Evolutionary conservation across 2,797 vertebrate genomes (phyloP).

Genomic region (Gephyroberyx darwinii): DNA sequence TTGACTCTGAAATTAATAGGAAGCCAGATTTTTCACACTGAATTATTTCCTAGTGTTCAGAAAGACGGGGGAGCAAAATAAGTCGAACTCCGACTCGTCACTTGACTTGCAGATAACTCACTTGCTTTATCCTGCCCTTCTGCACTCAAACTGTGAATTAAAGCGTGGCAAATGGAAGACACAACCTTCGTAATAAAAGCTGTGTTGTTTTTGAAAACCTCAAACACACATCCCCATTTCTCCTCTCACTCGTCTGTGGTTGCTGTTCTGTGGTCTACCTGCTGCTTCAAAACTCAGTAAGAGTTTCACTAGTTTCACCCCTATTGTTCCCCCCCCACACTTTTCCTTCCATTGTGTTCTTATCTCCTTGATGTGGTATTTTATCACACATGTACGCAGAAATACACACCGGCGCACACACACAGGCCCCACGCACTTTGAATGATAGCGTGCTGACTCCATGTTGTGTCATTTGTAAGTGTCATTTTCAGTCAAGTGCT

Average conservation of each 20-base stretch:
- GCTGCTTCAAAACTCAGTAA: not conserved
- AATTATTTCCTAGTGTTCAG: not conserved
- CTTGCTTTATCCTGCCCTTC: no score
- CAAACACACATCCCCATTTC: not conserved
- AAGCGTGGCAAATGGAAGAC: no score
- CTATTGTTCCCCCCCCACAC: not conserved
- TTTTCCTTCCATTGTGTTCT: not conserved
- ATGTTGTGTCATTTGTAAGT: slow-evolving; percentile 49
- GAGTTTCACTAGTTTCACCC: not conserved
- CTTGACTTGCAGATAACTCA: not conserved
- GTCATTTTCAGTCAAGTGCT: not conserved
- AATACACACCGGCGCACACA: slow-evolving; percentile 19
- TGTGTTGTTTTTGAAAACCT: not conserved
- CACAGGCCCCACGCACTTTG: slow-evolving; percentile 23
- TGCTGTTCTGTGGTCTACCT: not conserved
- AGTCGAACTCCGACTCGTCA: not conserved
- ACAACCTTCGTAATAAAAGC: no score
- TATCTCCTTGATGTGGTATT: slow-evolving; percentile 18
- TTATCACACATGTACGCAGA: slow-evolving; percentile 15
- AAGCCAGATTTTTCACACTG: not conserved
- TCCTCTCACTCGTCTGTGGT: not conserved
- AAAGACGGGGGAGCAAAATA: not conserved
- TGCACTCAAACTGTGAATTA: no score
- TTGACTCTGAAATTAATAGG: not conserved
- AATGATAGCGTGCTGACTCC: slow-evolving; percentile 35